Percentiles rank a stretch among this genome's conserved stretches.
These are phyloP conservation scores for Wasmannia auropunctata DNA, from an alignment of 1,140 invertebrate genomes.

Conservation along the genomic window DNA sequence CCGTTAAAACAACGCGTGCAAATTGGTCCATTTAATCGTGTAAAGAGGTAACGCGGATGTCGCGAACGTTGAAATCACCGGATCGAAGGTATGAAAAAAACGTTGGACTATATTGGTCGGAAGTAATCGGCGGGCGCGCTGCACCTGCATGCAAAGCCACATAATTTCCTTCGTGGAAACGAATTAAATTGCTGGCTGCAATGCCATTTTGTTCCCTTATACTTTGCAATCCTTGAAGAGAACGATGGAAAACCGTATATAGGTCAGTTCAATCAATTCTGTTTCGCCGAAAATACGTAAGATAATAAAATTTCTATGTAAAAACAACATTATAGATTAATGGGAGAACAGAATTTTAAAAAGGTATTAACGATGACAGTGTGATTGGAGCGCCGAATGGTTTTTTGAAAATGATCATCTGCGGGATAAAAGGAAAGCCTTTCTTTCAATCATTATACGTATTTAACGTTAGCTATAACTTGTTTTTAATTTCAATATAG, in stretches of 20 bases:
- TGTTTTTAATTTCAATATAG: no score
- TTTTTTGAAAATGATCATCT: neutral
- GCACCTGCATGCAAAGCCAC: constrained; percentile 51
- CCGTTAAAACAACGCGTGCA: constrained; percentile 1
- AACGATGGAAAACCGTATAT: neutral
- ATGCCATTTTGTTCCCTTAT: constrained; percentile 4
- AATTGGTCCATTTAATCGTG: constrained; percentile 35
- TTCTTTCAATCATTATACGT: neutral
- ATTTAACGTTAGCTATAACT: no score
- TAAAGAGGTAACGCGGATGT: constrained; percentile 14
- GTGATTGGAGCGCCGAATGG: neutral
- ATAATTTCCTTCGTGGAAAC: constrained; percentile 64
- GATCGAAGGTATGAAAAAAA: constrained; percentile 29
- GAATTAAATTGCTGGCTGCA: constrained; percentile 25
- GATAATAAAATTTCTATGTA: neutral
- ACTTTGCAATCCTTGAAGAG: constrained; percentile 6
- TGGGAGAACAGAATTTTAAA: neutral
- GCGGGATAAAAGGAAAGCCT: neutral
- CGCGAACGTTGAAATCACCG: constrained; percentile 13
- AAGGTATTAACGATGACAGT: neutral
- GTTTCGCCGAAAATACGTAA: neutral
- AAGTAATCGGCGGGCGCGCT: constrained; percentile 11
- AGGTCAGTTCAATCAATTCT: neutral
- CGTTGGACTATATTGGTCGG: neutral
- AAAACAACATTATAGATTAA: neutral